Base-by-base conservation (phyloP, 2,888 invertebrate genomes). In the Ennomos quercinarius region DNA sequence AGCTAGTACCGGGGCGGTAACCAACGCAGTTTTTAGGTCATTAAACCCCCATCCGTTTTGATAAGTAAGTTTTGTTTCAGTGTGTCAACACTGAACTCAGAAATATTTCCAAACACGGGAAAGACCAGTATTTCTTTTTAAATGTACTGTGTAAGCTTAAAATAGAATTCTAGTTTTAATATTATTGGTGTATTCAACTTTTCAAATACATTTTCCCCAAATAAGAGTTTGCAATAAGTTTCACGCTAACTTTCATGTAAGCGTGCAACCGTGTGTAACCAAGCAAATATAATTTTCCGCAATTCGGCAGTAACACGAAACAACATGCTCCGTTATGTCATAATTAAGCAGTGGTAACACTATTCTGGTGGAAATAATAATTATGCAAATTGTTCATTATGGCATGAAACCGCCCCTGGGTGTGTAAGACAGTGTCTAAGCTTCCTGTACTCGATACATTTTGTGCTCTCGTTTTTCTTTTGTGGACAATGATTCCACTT, bases 371-470 rank as follows among this genome's bases (percentile, higher is more conserved):
- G 60, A 50, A 61, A 62, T 65, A 61, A 66, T 64, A 57, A 66
- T 68, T 66, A 68, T 67, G 64, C 52, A 65, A 68, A 68, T 65
- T 62, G 68, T 66, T 68, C 68, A 59, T 66, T 68, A 68, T 41
- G 58, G 61, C 61, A 62, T 62, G 58, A 62, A 35, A 58, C 54
- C 59, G 64, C 59, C 60, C 57, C 41, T 36, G 40, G 12, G 38
- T 27, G 58, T 57, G 57, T 55, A 63, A 39, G 12, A 39, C 49
- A 56, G 49, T 49, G 10, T 34, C 5, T 11, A n/a, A n/a, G 48
- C 27, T 48, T 9, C 6, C 27, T 6, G 27, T 27, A 27, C 27
- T 6, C 27, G 6, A 27, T 27, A 6, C 27, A 27, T 27, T 27
- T 6, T 6, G 6, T 27, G 6, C 27, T 27, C 6, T 6, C 0